These are phyloP conservation scores for Autographa gamma DNA, from an alignment of 2,888 invertebrate species.

Conservation along the genomic window DNA sequence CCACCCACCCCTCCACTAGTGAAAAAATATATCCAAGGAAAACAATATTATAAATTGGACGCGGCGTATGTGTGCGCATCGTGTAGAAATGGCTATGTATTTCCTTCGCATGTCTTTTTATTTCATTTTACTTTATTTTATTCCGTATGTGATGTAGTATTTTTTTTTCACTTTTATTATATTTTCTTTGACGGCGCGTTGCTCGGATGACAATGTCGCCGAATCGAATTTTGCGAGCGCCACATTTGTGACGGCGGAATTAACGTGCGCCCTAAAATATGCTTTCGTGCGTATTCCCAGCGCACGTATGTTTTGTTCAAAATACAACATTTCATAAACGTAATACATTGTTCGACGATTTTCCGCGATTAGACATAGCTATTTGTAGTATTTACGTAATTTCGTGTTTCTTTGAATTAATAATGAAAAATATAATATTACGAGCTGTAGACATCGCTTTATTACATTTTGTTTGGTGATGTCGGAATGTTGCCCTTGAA, in stretches of 20 bases:
- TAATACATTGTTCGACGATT: constrained; percentile 49
- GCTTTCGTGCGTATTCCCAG: constrained; percentile 44
- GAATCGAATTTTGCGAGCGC: constrained; percentile 59
- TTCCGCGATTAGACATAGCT: constrained; percentile 40
- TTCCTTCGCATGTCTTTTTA: constrained; percentile 79
- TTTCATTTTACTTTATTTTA: constrained; percentile 86
- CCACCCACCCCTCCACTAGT: constrained; percentile 79
- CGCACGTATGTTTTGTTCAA: constrained; percentile 37
- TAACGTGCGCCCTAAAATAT: constrained; percentile 59
- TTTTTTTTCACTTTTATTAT: constrained; percentile 80
- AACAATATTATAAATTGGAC: constrained; percentile 89
- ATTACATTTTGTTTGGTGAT: constrained; percentile 33
- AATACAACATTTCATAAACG: constrained; percentile 36
- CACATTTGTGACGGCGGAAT: constrained; percentile 51
- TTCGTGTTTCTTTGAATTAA: constrained; percentile 43
- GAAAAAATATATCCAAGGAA: constrained; percentile 89
- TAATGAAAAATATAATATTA: constrained; percentile 36
- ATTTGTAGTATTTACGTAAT: constrained; percentile 32
- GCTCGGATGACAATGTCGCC: constrained; percentile 58
- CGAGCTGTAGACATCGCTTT: constrained; percentile 29
- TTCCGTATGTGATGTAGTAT: constrained; percentile 80
- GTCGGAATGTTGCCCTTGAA: constrained; percentile 39
- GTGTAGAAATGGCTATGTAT: constrained; percentile 73
- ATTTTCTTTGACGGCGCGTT: constrained; percentile 65
- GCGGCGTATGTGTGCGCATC: constrained; percentile 71